Evolutionary conservation across 2,797 vertebrate genomes (phyloP).

Genomic region (Spinibarbus caldwelli): DNA sequence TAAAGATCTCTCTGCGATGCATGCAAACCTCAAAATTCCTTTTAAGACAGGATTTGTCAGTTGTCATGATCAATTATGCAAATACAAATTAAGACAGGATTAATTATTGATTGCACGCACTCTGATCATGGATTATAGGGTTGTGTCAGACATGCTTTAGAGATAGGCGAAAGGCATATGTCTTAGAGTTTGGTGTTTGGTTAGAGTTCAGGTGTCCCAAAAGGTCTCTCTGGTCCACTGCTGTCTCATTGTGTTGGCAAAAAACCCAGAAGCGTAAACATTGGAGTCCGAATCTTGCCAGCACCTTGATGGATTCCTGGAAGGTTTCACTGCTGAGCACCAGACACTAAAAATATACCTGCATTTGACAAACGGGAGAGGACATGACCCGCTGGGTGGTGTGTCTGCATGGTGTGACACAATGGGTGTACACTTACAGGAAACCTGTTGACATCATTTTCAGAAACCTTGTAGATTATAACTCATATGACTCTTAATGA

Average conservation of each 20-base stretch:
- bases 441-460: slow-evolving; percentile 7
- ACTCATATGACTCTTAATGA: not conserved
- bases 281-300: slow-evolving; percentile 43
- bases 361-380: slow-evolving; percentile 36
- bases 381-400: slow-evolving; percentile 20
- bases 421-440: not conserved
- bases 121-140: slow-evolving; percentile 56
- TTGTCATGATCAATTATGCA: slow-evolving; percentile 64
- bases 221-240: slow-evolving; percentile 23
- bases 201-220: slow-evolving; percentile 37
- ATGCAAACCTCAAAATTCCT: slow-evolving; percentile 61
- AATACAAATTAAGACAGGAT: slow-evolving; percentile 64
- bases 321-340: slow-evolving; percentile 50
- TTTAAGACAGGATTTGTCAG: slow-evolving; percentile 67
- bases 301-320: slow-evolving; percentile 51
- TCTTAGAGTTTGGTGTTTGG: slow-evolving; percentile 9
- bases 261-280: slow-evolving; percentile 58
- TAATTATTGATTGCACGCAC: slow-evolving; percentile 63
- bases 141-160: not conserved
- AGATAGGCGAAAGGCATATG: not conserved
- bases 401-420: not conserved
- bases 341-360: slow-evolving; percentile 54
- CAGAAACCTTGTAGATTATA: not conserved
- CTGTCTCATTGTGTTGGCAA: slow-evolving; percentile 15
- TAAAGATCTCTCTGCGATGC: slow-evolving; percentile 56